Evolutionary conservation across 2,113 vertebrate species (phyloP), one percentile per base, ranked within the genome.

Genomic region (Pygoscelis adeliae): DNA sequence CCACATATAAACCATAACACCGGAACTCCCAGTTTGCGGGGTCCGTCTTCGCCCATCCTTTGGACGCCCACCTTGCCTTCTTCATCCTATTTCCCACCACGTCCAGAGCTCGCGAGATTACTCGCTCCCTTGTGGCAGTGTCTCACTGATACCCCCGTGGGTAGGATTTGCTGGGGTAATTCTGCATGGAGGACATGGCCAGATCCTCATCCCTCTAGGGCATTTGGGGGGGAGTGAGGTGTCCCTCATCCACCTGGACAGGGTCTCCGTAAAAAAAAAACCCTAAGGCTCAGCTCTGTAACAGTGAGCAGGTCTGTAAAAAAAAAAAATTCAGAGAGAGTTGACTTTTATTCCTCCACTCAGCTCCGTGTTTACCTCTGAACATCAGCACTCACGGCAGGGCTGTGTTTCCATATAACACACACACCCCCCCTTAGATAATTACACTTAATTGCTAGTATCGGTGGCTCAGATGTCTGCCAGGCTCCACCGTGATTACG

Each of bases 381-480:
- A 59, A 85, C 65, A 87, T 32, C 63, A 81, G 56, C 49, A 29
- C 80, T 61, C 44, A 4, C 1, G 7, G 47, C 52, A 94, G 77
- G 81, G 34, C 61, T 87, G 38, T 88, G 89, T 87, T 93, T 74
- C 65, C n/a, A 30, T 22, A 30, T 30, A 44, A 58, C 63, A 71
- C 44, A 32, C 56, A 10, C 32, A 5, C 12, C 2, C 4, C 19
- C 69, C 25, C 27, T 58, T 5, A 29, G 46, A 49, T 90, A 97
- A 95, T 96, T 93, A 38, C 52, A 65, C 23, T 72, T 90, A 91
- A 94, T 91, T 94, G 73, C 73, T 63, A 29, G 40, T 91, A 73
- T 69, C 2, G 8, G 73, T 90, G 61, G n/a, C 83, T 93, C 70
- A 71, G 81, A 40, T 1, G 1, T 67, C 83, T 76, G 42, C 83